Base-by-base conservation (phyloP, 2,113 vertebrate genomes). In the Galemys pyrenaicus region DNA sequence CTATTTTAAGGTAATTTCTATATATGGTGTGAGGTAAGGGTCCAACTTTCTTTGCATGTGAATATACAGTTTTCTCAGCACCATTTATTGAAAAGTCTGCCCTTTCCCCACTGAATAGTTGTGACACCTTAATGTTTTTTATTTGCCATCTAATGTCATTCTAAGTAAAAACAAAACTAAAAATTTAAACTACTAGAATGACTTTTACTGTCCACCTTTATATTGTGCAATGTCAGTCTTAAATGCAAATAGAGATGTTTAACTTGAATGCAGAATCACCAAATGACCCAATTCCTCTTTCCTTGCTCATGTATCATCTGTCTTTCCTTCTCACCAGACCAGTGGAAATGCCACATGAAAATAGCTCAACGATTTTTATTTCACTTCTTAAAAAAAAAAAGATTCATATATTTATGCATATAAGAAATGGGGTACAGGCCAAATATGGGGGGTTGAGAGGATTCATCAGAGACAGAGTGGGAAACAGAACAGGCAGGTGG, bases 261-360 rank as follows among this genome's bases (percentile, higher is more conserved):
- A 35, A 28, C 49, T 30, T 3, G 9, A 0, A 13, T 15, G 49
- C 70, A 37, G 26, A 77, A 5, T 49, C 58, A 22, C 1, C 49
- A 9, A 1, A 30, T 28, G 1, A 22, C 70, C 20, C 20, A 9
- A 16, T 9, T 26, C 3, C 0, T 11, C 19, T 12, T 35, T 30
- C 26, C 60, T 17, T 8, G 28, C 49, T 85, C 5, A 0, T 4
- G 19, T 8, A 51, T 51, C 49, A 51, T 51, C 16, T 51, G 49
- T 51, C 16, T 32, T 37, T 58, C 41, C 71, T 44, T 44, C 70
- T 17, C 35, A 2, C n/a, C 1, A 15, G n/a, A 41, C 24, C 3
- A 44, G 30, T 15, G 49, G 60, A 9, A 56, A 56, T 56, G 20
- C 54, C 54, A 56, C 20, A 22, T 56, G 54, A 56, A 56, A 56